phyloP scores from a whole-genome alignment of 2,888 invertebrate genomes.

The Bimastos eiseni region DNA sequence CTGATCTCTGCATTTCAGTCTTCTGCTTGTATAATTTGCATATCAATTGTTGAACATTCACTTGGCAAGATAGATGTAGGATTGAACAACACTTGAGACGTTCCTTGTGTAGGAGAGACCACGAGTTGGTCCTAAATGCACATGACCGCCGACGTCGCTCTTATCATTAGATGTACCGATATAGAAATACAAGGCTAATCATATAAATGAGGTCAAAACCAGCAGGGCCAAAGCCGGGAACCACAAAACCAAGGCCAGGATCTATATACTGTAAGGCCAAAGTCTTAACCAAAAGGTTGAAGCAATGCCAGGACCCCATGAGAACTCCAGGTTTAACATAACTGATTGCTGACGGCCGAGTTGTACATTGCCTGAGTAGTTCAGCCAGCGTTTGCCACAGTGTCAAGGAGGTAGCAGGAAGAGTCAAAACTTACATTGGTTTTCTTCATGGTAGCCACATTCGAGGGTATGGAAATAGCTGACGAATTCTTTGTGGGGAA shows the following conservation, averaged over 20 bases:
- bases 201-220: background rate
- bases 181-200: background rate
- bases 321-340: background rate
- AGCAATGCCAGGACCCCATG: too few species aligned
- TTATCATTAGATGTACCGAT: background rate
- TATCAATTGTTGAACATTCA: background rate
- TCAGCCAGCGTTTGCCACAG: background rate
- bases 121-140: background rate
- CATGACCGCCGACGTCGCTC: too few species aligned
- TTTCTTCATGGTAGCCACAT: background rate
- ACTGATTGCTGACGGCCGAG: background rate
- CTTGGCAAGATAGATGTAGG: background rate
- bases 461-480: constrained; percentile 9
- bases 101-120: background rate
- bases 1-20: background rate
- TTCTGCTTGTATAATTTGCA: background rate
- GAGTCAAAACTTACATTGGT: background rate
- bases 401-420: background rate
- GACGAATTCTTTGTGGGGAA: background rate
- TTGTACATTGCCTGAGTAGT: background rate
- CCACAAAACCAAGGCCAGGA: background rate
- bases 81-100: background rate
- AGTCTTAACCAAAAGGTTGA: background rate
- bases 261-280: background rate
- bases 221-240: background rate